phyloP scores from a whole-genome alignment of 2,888 invertebrate genomes.

The Lymantria monacha region DNA sequence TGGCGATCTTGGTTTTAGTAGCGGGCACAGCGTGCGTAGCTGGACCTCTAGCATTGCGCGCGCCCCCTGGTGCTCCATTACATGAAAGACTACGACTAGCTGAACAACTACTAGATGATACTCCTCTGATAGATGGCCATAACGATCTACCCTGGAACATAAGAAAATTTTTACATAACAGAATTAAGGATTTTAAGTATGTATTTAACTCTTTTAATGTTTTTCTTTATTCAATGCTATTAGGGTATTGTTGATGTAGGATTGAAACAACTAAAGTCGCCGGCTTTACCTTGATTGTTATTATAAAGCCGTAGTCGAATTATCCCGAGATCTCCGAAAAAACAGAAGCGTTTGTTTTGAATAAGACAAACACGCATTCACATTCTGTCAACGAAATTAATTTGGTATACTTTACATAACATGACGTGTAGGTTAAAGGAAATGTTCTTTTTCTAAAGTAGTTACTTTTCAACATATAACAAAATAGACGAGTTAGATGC shows the following conservation, averaged over 20 bases:
- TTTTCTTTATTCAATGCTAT: not conserved
- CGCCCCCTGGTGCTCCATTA: constrained; percentile 88
- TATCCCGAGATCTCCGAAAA: not conserved
- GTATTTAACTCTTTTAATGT: constrained; percentile 15
- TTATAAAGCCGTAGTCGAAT: not conserved
- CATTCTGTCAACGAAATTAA: not conserved
- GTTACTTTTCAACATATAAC: not conserved
- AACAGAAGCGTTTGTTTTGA: not conserved
- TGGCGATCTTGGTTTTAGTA: constrained; percentile 88
- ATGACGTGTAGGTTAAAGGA: too few relatives aligned
- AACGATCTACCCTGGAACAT: constrained; percentile 96
- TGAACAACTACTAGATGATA: constrained; percentile 87
- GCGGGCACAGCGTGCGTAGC: constrained; percentile 91
- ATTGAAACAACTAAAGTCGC: not conserved
- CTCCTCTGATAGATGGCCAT: constrained; percentile 92
- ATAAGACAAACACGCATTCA: not conserved
- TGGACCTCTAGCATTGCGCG: constrained; percentile 89
- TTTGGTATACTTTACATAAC: too few relatives aligned
- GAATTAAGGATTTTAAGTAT: constrained; percentile 90
- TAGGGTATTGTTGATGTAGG: not conserved
- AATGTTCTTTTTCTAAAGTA: not conserved
- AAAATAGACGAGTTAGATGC: not conserved
- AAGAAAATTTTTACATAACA: constrained; percentile 93
- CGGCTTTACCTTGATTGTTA: not conserved
- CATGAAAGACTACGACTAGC: constrained; percentile 89